These are phyloP conservation scores for Pangasius mekongensis DNA, from an alignment of 2,797 vertebrate species.

Conservation along the genomic window DNA sequence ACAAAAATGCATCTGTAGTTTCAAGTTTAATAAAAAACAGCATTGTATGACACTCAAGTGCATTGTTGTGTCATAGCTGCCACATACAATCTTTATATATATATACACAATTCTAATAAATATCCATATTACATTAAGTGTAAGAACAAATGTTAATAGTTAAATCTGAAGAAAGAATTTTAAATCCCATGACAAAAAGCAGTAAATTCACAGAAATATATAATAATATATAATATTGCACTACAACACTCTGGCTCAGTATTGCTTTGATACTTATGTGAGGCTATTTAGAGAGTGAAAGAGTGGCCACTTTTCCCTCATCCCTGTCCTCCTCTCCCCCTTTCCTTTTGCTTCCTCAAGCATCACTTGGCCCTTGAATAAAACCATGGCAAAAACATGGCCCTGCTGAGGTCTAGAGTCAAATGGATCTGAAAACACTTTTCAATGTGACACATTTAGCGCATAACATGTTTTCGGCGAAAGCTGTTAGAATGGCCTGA, in stretches of 20 bases:
- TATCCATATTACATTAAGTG: not conserved
- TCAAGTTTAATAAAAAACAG: not conserved
- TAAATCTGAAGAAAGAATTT: not conserved
- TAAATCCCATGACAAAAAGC: not conserved
- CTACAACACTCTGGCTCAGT: not conserved
- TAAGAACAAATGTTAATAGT: not conserved
- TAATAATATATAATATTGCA: not conserved
- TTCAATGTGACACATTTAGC: conserved; percentile 95
- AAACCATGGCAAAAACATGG: conserved; percentile 58
- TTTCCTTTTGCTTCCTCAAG: conserved; percentile 49
- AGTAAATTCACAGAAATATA: conserved; percentile 6
- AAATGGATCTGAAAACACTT: conserved; percentile 90
- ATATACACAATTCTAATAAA: not conserved
- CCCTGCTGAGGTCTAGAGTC: conserved; percentile 80
- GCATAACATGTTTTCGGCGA: conserved; percentile 91
- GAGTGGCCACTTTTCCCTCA: conserved; percentile 45
- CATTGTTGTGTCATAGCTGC: not conserved
- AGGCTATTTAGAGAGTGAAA: not conserved
- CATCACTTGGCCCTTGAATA: conserved; percentile 53
- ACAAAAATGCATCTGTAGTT: not conserved
- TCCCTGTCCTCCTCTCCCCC: not conserved
- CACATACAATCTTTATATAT: not conserved
- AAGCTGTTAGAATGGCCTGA: conserved; percentile 89
- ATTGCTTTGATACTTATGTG: conserved; percentile 1
- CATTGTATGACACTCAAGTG: not conserved